Evolutionary conservation across 1,140 invertebrate genomes (phyloP), one percentile per base, ranked within the genome.

Genomic region (Hyles vespertilio): DNA sequence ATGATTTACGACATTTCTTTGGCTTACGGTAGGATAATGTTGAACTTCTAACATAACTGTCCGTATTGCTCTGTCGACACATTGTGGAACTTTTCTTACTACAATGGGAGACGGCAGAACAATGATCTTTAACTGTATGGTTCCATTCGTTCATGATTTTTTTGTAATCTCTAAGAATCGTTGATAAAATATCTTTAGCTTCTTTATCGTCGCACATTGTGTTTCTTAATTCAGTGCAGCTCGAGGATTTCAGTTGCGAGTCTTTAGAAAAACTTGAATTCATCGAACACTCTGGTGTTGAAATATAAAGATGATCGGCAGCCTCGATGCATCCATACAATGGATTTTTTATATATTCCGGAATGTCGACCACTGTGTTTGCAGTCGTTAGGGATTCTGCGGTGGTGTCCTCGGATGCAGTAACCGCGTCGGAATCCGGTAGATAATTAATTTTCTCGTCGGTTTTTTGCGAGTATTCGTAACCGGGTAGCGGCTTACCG

Each of bases 91-190:
- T 63, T 61, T 63, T 74, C 57, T 74, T 82, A 54, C 62, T 62
- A 22, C 69, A 70, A 62, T 81, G 75, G 2, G 72, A 72, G 40
- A 61, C 58, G n/a, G 84, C 77, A 5, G 84, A 76, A 62, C 83
- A 89, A 71, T 89, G 85, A 58, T 89, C 82, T 44, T 74, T 70
- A 47, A 89, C 74, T 9, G 84, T 87, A 58, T 79, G 75, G 59
- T 90, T 89, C 87, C 89, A 90, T 64, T 88, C 85, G 46, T 85
- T 89, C 86, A 89, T 90, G 69, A 89, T 86, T 52, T 69, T 80
- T 69, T 84, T 89, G 52, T 89, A 90, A 70, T 90, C 88, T 58
- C 70, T 80, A 4, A 88, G 63, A 54, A 90, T 79, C 45, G 63
- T 81, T 32, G 61, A 57, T 32, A 81, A 62, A 10, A 89, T 59